phyloP scores from a whole-genome alignment of 2,797 vertebrate genomes.

The Delichon dasypus region DNA sequence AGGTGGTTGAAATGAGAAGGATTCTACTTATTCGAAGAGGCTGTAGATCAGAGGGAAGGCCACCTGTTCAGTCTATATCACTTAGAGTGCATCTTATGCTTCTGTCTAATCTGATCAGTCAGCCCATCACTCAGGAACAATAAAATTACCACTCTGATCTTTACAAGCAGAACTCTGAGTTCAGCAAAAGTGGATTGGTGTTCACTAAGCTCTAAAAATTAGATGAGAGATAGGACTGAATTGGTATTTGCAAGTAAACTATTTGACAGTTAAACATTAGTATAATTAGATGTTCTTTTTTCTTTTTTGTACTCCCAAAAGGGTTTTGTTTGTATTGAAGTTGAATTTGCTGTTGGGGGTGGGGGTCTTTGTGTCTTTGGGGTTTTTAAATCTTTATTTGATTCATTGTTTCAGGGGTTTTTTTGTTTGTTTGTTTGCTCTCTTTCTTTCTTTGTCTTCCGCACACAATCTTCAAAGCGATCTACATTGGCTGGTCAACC shows the following conservation, averaged over 20 bases:
- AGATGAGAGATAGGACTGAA: not conserved
- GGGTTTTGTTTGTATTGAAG: not conserved
- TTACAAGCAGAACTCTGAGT: not conserved
- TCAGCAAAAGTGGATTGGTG: not conserved
- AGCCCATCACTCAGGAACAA: not conserved
- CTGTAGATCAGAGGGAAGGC: not conserved
- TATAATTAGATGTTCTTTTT: not conserved
- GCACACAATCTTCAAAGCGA: not conserved
- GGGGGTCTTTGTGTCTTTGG: not conserved
- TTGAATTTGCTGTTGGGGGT: not conserved
- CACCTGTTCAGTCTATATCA: not conserved
- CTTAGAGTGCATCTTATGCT: not conserved
- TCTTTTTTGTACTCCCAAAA: not conserved
- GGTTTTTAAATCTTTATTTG: not conserved
- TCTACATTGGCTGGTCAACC: not conserved
- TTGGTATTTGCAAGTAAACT: not conserved
- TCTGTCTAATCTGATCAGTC: conserved; percentile 26
- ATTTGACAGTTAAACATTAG: not conserved
- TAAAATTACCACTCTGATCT: not conserved
- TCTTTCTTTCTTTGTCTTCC: not conserved
- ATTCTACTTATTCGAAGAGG: not conserved
- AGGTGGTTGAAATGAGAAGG: rapidly evolving
- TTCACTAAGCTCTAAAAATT: not conserved
- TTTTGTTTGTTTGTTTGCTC: not conserved
- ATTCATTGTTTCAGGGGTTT: not conserved